Conservation (phyloP, 2,113 vertebrate genomes). For the Ranitomeya imitator region DNA sequence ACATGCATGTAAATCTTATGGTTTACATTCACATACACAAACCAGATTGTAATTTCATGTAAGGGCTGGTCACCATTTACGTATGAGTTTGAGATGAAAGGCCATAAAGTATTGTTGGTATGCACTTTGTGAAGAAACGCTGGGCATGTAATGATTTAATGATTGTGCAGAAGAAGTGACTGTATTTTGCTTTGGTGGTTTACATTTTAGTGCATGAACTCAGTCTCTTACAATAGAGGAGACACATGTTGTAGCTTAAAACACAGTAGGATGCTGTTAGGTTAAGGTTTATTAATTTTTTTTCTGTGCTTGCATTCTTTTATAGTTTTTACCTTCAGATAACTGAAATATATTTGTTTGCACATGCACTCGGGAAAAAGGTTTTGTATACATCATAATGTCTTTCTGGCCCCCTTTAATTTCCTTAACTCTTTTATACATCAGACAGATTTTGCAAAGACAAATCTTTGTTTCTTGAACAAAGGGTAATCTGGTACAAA, state of each 20-base stretch:
- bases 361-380: not conserved
- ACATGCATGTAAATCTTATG: not conserved
- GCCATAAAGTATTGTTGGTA: not conserved
- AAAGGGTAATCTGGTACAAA: not conserved
- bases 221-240: not conserved
- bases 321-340: not conserved
- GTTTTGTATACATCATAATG: not conserved
- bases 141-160: not conserved
- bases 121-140: not conserved
- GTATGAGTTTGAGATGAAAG: conserved; percentile 4
- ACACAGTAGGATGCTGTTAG: not conserved
- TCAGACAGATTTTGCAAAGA: not conserved
- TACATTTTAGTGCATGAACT: not conserved
- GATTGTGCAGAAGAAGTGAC: not conserved
- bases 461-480: not conserved
- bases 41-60: not conserved
- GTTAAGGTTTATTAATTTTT: not conserved
- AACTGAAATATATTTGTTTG: not conserved
- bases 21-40: conserved; percentile 16
- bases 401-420: not conserved
- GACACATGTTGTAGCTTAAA: not conserved
- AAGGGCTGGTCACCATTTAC: not conserved
- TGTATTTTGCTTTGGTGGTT: not conserved
- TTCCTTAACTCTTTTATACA: not conserved
- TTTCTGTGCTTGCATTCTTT: not conserved